Conservation (phyloP, 1,140 invertebrate species). For the Aphelinus certus region DNA sequence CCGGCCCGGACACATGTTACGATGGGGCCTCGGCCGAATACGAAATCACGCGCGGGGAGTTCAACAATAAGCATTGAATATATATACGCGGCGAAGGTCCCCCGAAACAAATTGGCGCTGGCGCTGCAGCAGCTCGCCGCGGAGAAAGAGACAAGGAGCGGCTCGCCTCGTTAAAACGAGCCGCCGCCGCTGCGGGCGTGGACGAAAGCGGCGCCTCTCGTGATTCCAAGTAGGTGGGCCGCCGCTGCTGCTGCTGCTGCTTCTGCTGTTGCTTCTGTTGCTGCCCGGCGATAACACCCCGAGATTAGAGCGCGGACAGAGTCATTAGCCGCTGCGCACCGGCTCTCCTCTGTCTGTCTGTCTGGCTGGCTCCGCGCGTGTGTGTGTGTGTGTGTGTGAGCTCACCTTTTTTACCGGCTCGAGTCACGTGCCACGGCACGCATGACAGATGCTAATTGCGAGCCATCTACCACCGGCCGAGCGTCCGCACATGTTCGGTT, state of each 20-base stretch:
- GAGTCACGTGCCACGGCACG: no score
- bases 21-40: background rate
- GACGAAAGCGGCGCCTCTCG: conserved; percentile 43
- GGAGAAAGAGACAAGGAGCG: conserved; percentile 12
- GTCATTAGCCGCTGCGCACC: conserved; percentile 63
- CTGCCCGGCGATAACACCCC: conserved; percentile 64
- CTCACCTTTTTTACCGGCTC: conserved; percentile 15
- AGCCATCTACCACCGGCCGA: no score
- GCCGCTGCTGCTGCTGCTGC: conserved; percentile 51
- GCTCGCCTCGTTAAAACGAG: conserved; percentile 48
- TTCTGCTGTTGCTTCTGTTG: no score
- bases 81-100: background rate
- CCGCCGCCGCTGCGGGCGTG: conserved; percentile 23
- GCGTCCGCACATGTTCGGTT: no score
- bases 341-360: conserved; percentile 61
- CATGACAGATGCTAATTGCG: no score
- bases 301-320: conserved; percentile 65
- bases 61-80: background rate
- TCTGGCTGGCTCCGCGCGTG: background rate
- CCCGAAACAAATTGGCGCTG: background rate
- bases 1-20: no score
- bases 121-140: no score
- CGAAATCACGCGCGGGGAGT: background rate
- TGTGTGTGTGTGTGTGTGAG: background rate
- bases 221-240: conserved; percentile 67